Percentiles rank a stretch among this genome's conserved stretches.
Evolutionary conservation across 2,888 invertebrate species (phyloP).

Genomic region (Linhomoeus sp.): DNA sequence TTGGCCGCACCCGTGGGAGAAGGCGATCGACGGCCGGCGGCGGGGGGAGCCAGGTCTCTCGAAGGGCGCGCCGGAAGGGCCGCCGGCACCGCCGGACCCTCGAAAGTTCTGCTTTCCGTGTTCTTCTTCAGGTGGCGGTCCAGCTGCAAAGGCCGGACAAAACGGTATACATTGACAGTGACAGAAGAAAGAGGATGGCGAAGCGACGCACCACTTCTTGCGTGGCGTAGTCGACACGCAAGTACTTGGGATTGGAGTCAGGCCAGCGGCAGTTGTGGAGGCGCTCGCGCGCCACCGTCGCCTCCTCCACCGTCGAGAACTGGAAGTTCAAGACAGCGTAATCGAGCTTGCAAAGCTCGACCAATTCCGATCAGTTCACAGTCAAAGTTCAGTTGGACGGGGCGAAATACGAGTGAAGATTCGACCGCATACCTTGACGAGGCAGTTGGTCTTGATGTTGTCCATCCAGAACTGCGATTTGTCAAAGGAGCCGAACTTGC

Average conservation of each 20-base stretch:
- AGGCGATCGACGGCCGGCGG: too few relatives aligned
- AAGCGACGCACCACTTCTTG: constrained; percentile 46
- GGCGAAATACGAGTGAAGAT: too few relatives aligned
- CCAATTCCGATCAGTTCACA: too few relatives aligned
- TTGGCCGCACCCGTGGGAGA: too few relatives aligned
- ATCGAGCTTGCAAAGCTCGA: too few relatives aligned
- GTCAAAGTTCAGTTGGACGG: too few relatives aligned
- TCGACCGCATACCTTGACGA: constrained; percentile 42
- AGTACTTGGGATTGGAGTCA: constrained; percentile 71
- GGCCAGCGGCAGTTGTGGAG: constrained; percentile 89
- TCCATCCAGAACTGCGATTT: constrained; percentile 91
- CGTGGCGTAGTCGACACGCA: constrained; percentile 69
- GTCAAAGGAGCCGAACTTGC: constrained; percentile 66
- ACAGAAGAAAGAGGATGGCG: too few relatives aligned
- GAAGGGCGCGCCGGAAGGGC: neutral
- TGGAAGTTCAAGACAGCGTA: too few relatives aligned
- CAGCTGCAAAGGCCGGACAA: neutral
- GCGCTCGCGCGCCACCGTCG: constrained; percentile 68
- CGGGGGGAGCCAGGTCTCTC: too few relatives aligned
- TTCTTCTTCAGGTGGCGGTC: neutral
- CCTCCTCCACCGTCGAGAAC: constrained; percentile 54
- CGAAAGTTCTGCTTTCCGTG: neutral
- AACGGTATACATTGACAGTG: too few relatives aligned
- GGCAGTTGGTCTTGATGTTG: constrained; percentile 88
- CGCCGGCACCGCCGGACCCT: too few relatives aligned